Evolutionary conservation across 2,797 vertebrate species (phyloP), one percentile per base, ranked within the genome.

Genomic region (Darevskia mixta): DNA sequence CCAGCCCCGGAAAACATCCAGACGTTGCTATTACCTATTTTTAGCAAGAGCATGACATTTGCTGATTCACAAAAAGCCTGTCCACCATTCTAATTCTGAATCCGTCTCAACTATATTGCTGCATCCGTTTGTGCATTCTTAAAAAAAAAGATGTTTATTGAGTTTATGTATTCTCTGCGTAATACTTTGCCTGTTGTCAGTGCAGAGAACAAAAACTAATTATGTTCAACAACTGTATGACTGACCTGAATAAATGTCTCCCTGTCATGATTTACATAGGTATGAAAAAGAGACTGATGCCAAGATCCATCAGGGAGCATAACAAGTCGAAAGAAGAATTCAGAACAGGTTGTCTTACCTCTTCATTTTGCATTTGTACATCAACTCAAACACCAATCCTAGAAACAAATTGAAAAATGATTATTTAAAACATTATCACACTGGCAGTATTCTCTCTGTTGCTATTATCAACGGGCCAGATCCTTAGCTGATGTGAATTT

Each of bases 221-320:
- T 85, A 85, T 66, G 55, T 85, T 85, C 38, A 80, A 35, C 27
- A 66, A 7, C 25, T 61, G 18, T 73, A 61, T 43, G 67, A 43
- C 38, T 88, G 75, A 73, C 66, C 83, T 45, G 55, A 85, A 80
- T 35, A 71, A 64, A 80, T 73, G 18, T 79, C 55, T 85, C n/a
- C 15, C 35, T 69, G 29, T 11, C 55, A 66, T 64, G 41, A 73
- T 73, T 79, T 85, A 75, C 32, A 75, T 32, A 73, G 82, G 55
- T 29, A 85, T 80, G 69, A 75, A 61, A 83, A 79, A 66, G 29
- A 75, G 55, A 80, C 66, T 15, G 41, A 64, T 81, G 25, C 45
- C 61, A 85, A 49, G 38, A 41, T 76, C 66, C 32, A 86, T 76
- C 71, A 86, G 35, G 75, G 35, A 71, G 3, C 13, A 61, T 58